Conservation (phyloP, 2,888 invertebrate genomes). For the Bombyx huttoni region DNA sequence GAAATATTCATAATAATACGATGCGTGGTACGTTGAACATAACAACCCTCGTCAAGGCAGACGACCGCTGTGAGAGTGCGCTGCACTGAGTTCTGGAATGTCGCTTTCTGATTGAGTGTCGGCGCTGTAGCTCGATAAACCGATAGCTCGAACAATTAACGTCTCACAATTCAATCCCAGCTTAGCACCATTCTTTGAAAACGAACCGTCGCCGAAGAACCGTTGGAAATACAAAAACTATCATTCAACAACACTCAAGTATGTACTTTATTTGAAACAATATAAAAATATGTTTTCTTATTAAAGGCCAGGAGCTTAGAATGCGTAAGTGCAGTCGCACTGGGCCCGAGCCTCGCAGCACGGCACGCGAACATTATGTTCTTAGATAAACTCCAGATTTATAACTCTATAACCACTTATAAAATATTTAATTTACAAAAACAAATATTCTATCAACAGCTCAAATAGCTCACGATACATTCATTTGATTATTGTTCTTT, state of each 20-base stretch:
- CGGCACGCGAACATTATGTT: conserved; percentile 58
- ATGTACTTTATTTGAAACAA: conserved; percentile 65
- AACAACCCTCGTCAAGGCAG: background rate
- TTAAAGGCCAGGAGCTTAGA: conserved; percentile 41
- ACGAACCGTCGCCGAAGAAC: conserved; percentile 24
- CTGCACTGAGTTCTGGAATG: conserved; percentile 10
- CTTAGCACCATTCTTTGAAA: conserved; percentile 59
- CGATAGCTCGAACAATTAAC: conserved; percentile 9
- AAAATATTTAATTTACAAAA: conserved; percentile 61
- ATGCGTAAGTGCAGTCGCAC: conserved; percentile 8
- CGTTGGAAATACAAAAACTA: conserved; percentile 54
- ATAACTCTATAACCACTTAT: conserved; percentile 51
- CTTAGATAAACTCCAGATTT: conserved; percentile 45
- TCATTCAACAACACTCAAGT: conserved; percentile 47
- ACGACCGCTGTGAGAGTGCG: conserved; percentile 11
- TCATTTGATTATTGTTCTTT: conserved; percentile 36
- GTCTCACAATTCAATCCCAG: conserved; percentile 22
- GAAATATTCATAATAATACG: background rate
- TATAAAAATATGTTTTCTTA: conserved; percentile 68
- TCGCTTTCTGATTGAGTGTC: conserved; percentile 8
- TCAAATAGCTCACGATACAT: conserved; percentile 37
- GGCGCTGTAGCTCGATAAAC: conserved; percentile 13
- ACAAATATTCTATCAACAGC: conserved; percentile 44
- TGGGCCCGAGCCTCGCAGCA: conserved; percentile 21
- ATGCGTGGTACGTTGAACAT: background rate